A percentile compares a stretch with the other conserved stretches of the same genome.
Evolutionary conservation across 2,888 invertebrate genomes (phyloP).

Genomic region (Aelia acuminata): DNA sequence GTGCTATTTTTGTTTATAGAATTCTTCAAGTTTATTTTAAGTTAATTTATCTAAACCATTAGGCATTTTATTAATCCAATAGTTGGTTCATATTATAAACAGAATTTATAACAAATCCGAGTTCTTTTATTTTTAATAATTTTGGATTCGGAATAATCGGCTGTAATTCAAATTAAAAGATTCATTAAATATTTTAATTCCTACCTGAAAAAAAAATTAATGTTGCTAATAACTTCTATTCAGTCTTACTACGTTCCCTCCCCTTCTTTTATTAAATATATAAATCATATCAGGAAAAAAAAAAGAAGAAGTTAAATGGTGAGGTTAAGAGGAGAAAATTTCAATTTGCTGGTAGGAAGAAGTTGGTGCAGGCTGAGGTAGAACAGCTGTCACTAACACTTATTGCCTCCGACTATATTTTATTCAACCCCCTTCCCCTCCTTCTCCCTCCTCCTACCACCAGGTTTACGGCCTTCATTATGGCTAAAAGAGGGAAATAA

Average conservation of each 20-base stretch:
- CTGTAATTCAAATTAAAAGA: not conserved
- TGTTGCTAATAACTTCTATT: not conserved
- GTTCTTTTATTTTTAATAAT: not conserved
- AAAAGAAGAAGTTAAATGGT: not conserved
- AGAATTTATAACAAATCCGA: not conserved
- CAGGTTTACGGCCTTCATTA: not conserved
- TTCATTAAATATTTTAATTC: not conserved
- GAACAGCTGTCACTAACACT: not conserved
- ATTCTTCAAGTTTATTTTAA: too few species aligned
- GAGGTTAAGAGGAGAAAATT: not conserved
- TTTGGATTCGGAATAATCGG: not conserved
- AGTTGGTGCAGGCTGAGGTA: not conserved
- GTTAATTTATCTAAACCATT: too few species aligned
- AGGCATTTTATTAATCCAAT: too few species aligned
- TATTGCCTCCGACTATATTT: not conserved
- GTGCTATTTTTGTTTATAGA: too few species aligned
- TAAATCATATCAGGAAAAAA: not conserved
- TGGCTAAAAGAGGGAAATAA: not conserved
- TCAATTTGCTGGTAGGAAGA: not conserved
- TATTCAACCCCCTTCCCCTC: not conserved
- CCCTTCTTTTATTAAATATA: not conserved
- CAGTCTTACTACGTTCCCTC: not conserved
- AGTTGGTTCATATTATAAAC: too few species aligned
- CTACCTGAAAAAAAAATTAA: not conserved
- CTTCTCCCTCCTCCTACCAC: too few species aligned